These are phyloP conservation scores for Danio aesculapii DNA, from an alignment of 2,797 vertebrate species.

Conservation along the genomic window DNA sequence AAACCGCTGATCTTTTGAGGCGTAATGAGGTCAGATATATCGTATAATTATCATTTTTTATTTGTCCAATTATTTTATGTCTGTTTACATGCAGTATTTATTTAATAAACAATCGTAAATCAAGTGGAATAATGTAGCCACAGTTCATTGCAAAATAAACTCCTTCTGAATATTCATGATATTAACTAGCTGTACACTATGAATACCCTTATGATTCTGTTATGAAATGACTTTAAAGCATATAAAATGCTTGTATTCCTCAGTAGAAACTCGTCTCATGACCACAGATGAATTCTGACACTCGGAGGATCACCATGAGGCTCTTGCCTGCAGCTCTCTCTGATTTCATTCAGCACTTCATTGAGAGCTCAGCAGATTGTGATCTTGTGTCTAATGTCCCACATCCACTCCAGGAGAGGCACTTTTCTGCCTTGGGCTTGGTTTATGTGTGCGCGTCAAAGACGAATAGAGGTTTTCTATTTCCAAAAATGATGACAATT, in stretches of 20 bases:
- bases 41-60: too few species aligned
- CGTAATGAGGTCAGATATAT: neutral
- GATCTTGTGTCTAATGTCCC: slow-evolving; percentile 50
- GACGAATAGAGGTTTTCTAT: neutral
- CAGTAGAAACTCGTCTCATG: neutral
- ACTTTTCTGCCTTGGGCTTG: slow-evolving; percentile 8
- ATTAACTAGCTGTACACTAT: neutral
- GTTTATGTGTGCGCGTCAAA: neutral
- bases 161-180: neutral
- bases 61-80: neutral
- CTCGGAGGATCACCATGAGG: slow-evolving; percentile 20
- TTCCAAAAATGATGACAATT: too few species aligned
- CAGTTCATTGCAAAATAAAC: neutral
- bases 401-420: slow-evolving; percentile 30
- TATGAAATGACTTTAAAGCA: neutral
- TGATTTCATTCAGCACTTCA: slow-evolving; percentile 49
- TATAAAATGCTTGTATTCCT: slow-evolving; percentile 4
- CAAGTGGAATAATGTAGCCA: neutral
- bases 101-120: neutral
- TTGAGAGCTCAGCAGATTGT: slow-evolving; percentile 45
- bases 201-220: neutral
- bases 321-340: slow-evolving; percentile 40
- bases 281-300: slow-evolving; percentile 23
- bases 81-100: neutral
- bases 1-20: neutral